A percentile compares a stretch with the other conserved stretches of the same genome.
Evolutionary conservation across 2,113 vertebrate species (phyloP).

Genomic region (Phodopus roborovskii): DNA sequence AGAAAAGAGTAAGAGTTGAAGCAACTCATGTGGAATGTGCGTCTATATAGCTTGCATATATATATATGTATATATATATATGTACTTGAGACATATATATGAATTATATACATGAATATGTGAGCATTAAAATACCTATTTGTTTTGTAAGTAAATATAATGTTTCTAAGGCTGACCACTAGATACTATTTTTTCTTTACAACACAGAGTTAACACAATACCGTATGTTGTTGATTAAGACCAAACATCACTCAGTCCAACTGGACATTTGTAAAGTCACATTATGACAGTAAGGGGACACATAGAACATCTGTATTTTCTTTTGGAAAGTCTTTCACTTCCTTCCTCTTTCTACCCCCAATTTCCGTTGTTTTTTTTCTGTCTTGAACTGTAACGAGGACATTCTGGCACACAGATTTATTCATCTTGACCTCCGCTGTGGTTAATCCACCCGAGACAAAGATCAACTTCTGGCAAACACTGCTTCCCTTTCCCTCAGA

Average conservation of each 20-base stretch:
- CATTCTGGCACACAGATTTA: slow-evolving; percentile 80
- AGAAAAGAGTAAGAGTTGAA: slow-evolving; percentile 41
- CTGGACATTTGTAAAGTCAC: slow-evolving; percentile 56
- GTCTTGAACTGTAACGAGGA: slow-evolving; percentile 80
- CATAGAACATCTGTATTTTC: slow-evolving; percentile 81
- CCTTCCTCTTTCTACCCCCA: slow-evolving; percentile 78
- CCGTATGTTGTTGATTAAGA: slow-evolving; percentile 49
- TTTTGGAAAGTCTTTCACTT: slow-evolving; percentile 77
- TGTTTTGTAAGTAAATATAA: neutral
- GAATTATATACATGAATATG: too few relatives aligned
- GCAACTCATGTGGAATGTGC: neutral
- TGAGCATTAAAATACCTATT: neutral
- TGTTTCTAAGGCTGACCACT: neutral
- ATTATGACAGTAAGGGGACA: slow-evolving; percentile 63
- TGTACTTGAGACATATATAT: neutral
- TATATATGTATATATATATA: neutral
- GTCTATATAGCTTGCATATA: neutral
- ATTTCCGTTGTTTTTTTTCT: slow-evolving; percentile 79
- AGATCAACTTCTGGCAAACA: slow-evolving; percentile 80
- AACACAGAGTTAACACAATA: neutral
- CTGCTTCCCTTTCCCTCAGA: slow-evolving; percentile 42
- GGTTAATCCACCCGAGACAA: slow-evolving; percentile 80
- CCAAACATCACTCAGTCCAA: slow-evolving; percentile 33
- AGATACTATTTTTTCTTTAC: neutral
- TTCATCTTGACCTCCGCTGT: slow-evolving; percentile 78